Base-by-base conservation (phyloP, 2,888 invertebrate species). In the Colletes collaris region DNA sequence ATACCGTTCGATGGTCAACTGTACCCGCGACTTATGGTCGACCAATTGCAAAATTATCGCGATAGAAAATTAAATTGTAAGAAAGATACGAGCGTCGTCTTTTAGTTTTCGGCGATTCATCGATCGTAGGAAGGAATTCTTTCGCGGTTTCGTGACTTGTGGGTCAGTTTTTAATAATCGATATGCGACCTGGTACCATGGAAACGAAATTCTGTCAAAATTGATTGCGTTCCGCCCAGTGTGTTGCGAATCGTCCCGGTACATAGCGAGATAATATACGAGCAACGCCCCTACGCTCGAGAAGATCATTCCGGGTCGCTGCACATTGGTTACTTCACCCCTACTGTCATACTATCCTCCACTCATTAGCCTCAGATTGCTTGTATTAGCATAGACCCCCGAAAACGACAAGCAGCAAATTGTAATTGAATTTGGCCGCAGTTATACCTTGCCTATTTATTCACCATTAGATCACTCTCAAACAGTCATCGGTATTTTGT, bases 231-330 rank as follows among this genome's bases (percentile, higher is more conserved):
- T 83, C 81, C 83, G 76, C 80, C 78, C 72, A 67, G 81, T 71
- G 64, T 74, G 81, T 86, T 85, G 83, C 81, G 79, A 76, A 77
- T 76, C 66, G 82, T 84, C 81, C 72, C 81, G 27, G 27, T 27
- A 27, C 68, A 74, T 70, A 73, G 69, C 73, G 77, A 77, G 84
- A 86, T 86, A 83, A 87, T 86, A 82, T 79, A 84, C 74, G 71
- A 84, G 76, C 80, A 74, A 86, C 87, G 82, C 86, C 86, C 87
- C 84, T 84, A 68, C 77, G 79, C 65, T 87, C 62, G 63, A 80
- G 79, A 80, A 84, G 86, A 87, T 87, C 86, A 87, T 87, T 87
- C 86, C 82, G 87, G 86, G 82, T 87, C 84, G 86, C 58, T 82
- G 86, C 80, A 74, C 86, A 84, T 84, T 82, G 84, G 60, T 87